Base-by-base conservation (phyloP, 2,797 vertebrate genomes). In the Aotus griseimembra region DNA sequence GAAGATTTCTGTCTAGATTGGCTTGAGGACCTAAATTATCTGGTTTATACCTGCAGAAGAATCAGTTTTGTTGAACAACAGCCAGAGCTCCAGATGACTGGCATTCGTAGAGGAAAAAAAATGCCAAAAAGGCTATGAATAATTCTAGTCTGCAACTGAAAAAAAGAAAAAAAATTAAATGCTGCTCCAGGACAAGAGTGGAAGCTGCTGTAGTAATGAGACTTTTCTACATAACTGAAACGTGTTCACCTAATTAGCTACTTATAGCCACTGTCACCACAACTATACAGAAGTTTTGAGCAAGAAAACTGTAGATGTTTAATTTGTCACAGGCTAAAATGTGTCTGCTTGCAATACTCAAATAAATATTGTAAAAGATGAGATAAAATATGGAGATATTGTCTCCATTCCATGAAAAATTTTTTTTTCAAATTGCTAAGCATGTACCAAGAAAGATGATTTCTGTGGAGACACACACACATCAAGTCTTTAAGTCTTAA, bases 301-400 rank as follows among this genome's bases (percentile, higher is more conserved):
- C 12, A 81, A 97, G 55, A 20, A 82, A 93, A 50, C n/a, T 75
- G 10, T 1, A 67, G 22, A 44, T 11, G 48, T 73, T 90, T 67
- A 88, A 70, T 80, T 93, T 85, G 55, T 92, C 46, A 87, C 22
- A 14, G 13, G 36, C n/a, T 94, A 89, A 92, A 95, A 94, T 41
- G 26, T 19, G 58, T 70, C 79, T 58, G 58, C 41, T 70, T 20
- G 1, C 22, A 84, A 91, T 80, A 64, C 24, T 58, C 15, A 96
- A 89, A 86, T 17, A 83, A 4, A 75, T 70, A 85, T 33, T 91
- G 2, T 39, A 72, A 88, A 84, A 88, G 30, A 33, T 85, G 0
- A n/a, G 73, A 90, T 75, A 73, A 88, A 88, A 86, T 28, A 75
- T 4, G 17, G 36, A 88, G 33, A 46, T 73, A 77, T 7, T 44